Base-by-base conservation (phyloP, 2,113 vertebrate species). In the Oreochromis niloticus region DNA sequence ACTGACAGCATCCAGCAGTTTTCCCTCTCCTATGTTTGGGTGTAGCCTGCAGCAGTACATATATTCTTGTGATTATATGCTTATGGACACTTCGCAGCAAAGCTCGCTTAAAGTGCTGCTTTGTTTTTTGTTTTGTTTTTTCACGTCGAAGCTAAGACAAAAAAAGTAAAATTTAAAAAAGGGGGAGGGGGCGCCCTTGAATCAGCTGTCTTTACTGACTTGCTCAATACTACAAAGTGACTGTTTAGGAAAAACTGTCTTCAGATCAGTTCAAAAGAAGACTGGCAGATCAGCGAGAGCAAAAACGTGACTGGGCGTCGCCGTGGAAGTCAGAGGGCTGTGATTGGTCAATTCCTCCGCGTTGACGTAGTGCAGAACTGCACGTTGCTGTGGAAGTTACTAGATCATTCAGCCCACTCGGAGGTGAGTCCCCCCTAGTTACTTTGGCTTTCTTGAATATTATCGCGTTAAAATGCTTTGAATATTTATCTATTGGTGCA, bases 291-390 rank as follows among this genome's bases (percentile, higher is more conserved):
- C 90, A 61, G 85, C 6, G 4, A 12, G 1, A 5, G 2, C 9
- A 8, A 61, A 78, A 86, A 91, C 87, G 86, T 89, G 88, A 78
- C 27, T 19, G 1, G 50, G 66, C 50, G 85, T 92, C 46, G 68
- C 17, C 2, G 1, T 9, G n/a, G 52, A 43, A 66, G 4, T 3
- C 43, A 9, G 22, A n/a, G 24, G 3, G 34, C 54, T 87, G 71
- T 85, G 89, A 94, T 95, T 94, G 95, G 94, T 73, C 84, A 7
- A 48, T 57, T 68, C 19, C 6, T 46, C 3, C n/a, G 12, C 16
- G 87, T 92, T 89, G 24, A 85, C 84, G 68, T 73, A 80, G 54
- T n/a, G n/a, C 39, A 82, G 81, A 81, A 1, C 4, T 71, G 71
- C 1, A 16, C 1, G 52, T 6, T 8, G 11, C 39, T 4, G 84